phyloP scores from a whole-genome alignment of 2,113 vertebrate genomes.

The Oreamnos americanus region DNA sequence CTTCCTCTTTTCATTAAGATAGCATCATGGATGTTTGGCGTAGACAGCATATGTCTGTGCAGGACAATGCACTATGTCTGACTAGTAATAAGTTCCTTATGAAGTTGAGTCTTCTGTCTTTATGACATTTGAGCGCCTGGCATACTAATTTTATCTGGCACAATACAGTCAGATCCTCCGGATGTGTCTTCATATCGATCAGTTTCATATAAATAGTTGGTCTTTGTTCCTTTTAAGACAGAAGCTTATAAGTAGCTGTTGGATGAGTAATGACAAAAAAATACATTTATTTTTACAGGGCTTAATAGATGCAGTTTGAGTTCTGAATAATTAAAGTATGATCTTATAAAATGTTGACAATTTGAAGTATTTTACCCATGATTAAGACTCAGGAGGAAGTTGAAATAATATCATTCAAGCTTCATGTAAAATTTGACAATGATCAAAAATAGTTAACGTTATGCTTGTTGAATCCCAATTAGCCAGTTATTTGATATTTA shows the following conservation, averaged over 20 bases:
- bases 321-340: not conserved
- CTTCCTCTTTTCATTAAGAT: slow-evolving; percentile 64
- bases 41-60: slow-evolving; percentile 36
- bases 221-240: slow-evolving; percentile 26
- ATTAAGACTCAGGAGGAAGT: not conserved
- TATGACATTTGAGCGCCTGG: slow-evolving; percentile 66
- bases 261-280: not conserved
- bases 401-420: not conserved
- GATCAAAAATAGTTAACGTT: not conserved
- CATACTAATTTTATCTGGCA: slow-evolving; percentile 52
- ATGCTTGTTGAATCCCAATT: not conserved
- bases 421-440: not conserved
- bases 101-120: slow-evolving; percentile 58
- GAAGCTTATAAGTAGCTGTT: not conserved
- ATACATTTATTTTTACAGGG: not conserved
- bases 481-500: not conserved
- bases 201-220: slow-evolving; percentile 7
- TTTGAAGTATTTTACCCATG: not conserved
- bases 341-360: not conserved
- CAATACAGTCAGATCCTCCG: not conserved
- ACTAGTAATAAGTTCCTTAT: slow-evolving; percentile 66
- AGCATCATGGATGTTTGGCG: slow-evolving; percentile 56
- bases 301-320: not conserved
- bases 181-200: not conserved
- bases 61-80: slow-evolving; percentile 8